Evolutionary conservation across 2,888 invertebrate genomes (phyloP), one percentile per base, ranked within the genome.

Genomic region (Ecliptopera silaceata): DNA sequence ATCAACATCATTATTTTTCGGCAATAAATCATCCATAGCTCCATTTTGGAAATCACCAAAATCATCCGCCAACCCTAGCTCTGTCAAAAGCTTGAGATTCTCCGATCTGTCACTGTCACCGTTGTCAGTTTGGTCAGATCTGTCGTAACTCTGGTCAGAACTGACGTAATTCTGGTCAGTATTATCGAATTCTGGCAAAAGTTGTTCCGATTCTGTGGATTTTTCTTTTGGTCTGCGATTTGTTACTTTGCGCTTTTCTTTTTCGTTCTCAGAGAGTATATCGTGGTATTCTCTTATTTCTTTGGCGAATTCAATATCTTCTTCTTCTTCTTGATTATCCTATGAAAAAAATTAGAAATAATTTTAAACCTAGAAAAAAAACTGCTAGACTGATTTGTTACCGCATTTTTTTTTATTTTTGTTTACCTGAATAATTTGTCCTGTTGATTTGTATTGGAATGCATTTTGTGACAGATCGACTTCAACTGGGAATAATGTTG

Each of bases 391-490:
- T 22, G 22, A 6, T 22, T 22, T 22, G 22, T 22, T 6, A 22
- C 6, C 22, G 22, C 22, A n/a, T n/a, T n/a, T n/a, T n/a, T n/a
- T n/a, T n/a, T n/a, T 22, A 22, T 22, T 22, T 22, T 3, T 1
- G 10, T 6, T 11, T 44, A 91, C 91, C 82, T 91, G 91, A 50
- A 87, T 80, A 13, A 86, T 66, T 56, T 84, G 88, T 3, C 90
- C 88, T 0, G 94, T 93, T 1, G 94, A 94, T 82, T 97, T 96
- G 74, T 97, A 98, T 69, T 97, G 97, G 82, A 99, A 98, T 17
- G 98, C 98, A 52, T 96, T 96, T 68, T 96, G 95, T 1, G 97
- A 96, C 5, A 99, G 92, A 84, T 99, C 99, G 12, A 99, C 97
- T 91, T 99, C 99, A 0, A 99, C 98, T 0, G 99, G 99, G 82